Evolutionary conservation across 2,797 vertebrate genomes (phyloP).

Genomic region (Potorous gilbertii): DNA sequence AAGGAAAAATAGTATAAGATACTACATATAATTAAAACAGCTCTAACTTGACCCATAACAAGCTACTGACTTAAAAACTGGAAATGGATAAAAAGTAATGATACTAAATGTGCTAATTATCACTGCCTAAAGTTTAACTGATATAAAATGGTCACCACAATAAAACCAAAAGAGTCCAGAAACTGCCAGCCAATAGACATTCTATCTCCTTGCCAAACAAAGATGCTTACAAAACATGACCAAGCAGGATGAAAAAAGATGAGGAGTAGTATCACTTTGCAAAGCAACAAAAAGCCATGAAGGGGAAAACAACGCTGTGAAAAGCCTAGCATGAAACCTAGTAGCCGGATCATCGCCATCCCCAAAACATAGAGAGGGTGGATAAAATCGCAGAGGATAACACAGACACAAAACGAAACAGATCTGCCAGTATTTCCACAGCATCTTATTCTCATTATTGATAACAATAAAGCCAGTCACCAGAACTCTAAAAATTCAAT

Average conservation of each 20-base stretch:
- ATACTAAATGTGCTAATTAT: background rate
- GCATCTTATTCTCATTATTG: background rate
- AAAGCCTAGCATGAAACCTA: background rate
- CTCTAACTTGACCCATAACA: background rate
- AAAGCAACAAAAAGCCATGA: background rate
- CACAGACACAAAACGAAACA: background rate
- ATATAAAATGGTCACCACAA: background rate
- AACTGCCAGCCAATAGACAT: background rate
- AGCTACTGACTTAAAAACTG: background rate
- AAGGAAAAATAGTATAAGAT: background rate
- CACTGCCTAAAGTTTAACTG: background rate
- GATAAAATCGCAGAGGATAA: background rate
- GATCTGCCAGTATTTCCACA: background rate
- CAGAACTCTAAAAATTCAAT: background rate
- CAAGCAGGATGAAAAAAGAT: background rate
- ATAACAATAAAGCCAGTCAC: background rate
- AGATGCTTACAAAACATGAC: background rate
- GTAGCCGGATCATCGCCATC: background rate
- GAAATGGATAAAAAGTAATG: background rate
- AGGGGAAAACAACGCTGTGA: background rate
- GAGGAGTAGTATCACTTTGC: background rate
- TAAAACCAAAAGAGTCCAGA: background rate
- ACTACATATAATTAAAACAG: background rate
- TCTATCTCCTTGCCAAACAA: background rate
- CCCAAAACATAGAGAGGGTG: background rate